These are phyloP conservation scores for Pristionchus japonicus DNA, from an alignment of 2,888 invertebrate species.

Conservation along the genomic window DNA sequence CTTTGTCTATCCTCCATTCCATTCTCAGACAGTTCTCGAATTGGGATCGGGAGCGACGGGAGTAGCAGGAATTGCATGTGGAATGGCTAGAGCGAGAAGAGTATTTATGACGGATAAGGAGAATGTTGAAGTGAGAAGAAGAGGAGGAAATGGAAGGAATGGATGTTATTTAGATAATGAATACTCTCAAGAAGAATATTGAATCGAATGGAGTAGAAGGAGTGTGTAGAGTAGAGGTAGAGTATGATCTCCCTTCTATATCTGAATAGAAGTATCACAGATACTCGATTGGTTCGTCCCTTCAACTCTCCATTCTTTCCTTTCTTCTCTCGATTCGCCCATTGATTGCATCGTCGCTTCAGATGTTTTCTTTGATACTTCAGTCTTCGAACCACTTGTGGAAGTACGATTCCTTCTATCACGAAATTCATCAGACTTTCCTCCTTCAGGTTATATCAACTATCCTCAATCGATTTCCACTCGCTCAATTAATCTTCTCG, in stretches of 20 bases:
- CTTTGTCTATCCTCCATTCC: not conserved
- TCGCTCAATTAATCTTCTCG: slow-evolving; percentile 58
- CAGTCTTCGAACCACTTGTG: slow-evolving; percentile 61
- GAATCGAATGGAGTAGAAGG: slow-evolving; percentile 5
- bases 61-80: slow-evolving; percentile 61
- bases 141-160: not conserved
- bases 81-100: slow-evolving; percentile 57
- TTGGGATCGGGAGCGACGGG: slow-evolving; percentile 55
- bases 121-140: slow-evolving; percentile 44
- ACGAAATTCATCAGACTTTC: not conserved
- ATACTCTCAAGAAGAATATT: not conserved
- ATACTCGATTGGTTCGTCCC: slow-evolving; percentile 52
- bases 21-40: slow-evolving; percentile 8
- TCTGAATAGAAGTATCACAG: slow-evolving; percentile 5
- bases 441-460: not conserved
- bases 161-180: not conserved
- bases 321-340: slow-evolving; percentile 35
- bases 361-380: slow-evolving; percentile 71
- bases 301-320: slow-evolving; percentile 38
- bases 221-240: not conserved
- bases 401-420: not conserved
- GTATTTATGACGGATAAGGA: slow-evolving; percentile 64
- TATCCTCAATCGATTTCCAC: slow-evolving; percentile 48
- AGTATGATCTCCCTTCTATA: not conserved
- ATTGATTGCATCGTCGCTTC: slow-evolving; percentile 67